These are phyloP conservation scores for Brachyopa scutellaris DNA, from an alignment of 2,888 invertebrate species.

Conservation along the genomic window DNA sequence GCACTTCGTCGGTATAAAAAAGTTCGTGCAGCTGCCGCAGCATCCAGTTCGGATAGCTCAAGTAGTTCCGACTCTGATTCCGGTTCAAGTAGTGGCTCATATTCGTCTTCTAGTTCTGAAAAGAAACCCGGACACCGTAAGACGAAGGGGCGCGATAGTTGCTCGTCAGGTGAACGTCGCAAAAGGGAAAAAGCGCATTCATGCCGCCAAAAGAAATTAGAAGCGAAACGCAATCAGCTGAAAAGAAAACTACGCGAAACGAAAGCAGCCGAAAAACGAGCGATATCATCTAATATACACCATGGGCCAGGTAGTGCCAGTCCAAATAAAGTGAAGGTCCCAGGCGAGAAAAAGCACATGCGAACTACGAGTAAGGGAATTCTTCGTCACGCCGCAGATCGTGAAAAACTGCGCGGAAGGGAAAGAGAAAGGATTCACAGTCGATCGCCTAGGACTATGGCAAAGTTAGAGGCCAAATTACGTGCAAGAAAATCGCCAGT, in stretches of 20 bases:
- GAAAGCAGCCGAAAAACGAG: constrained; percentile 79
- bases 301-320: constrained; percentile 78
- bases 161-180: constrained; percentile 84
- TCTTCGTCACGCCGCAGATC: constrained; percentile 80
- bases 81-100: constrained; percentile 78
- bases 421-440: constrained; percentile 82
- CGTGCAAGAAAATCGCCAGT: constrained; percentile 82
- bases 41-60: constrained; percentile 79
- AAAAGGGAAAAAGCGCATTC: constrained; percentile 80
- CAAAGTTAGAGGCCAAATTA: constrained; percentile 82
- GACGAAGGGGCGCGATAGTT: constrained; percentile 84
- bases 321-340: constrained; percentile 78
- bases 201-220: constrained; percentile 80
- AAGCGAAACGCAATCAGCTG: constrained; percentile 80
- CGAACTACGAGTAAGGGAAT: constrained; percentile 79
- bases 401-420: constrained; percentile 81
- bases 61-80: constrained; percentile 79
- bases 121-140: constrained; percentile 79
- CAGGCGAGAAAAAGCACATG: constrained; percentile 78
- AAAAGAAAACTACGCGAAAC: constrained; percentile 81
- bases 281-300: constrained; percentile 75
- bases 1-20: constrained; percentile 80
- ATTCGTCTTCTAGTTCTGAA: constrained; percentile 78
- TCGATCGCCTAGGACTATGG: constrained; percentile 81
- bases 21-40: constrained; percentile 77